A percentile compares a stretch with the other conserved stretches of the same genome.
phyloP scores from a whole-genome alignment of 2,888 invertebrate genomes.

The Drosophila nigricruria region DNA sequence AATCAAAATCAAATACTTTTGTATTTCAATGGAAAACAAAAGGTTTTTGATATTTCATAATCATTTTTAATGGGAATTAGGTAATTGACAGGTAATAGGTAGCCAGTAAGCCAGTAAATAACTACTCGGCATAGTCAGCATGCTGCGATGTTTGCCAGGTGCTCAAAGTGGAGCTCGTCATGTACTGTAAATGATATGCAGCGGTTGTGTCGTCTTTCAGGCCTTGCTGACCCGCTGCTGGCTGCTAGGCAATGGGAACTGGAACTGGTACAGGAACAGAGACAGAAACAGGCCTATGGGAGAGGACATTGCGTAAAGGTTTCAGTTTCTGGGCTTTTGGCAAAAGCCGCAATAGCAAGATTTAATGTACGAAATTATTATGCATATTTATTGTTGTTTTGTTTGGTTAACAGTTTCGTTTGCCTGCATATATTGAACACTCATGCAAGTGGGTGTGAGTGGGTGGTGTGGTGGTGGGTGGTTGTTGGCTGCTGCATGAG shows the following conservation, averaged over 20 bases:
- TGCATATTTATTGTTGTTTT: constrained; percentile 75
- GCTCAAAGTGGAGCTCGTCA: neutral
- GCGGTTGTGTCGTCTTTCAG: constrained; percentile 10
- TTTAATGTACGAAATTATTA: constrained; percentile 70
- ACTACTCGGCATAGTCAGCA: neutral
- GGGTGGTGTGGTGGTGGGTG: neutral
- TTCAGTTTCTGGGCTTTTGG: neutral
- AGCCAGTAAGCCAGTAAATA: neutral
- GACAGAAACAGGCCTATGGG: neutral
- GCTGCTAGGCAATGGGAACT: constrained; percentile 3
- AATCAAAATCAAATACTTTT: neutral
- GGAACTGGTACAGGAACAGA: neutral
- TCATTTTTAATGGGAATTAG: neutral
- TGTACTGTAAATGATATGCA: constrained; percentile 18
- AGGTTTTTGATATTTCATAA: neutral
- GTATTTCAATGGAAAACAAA: neutral
- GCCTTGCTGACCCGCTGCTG: neutral
- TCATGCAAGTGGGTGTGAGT: neutral
- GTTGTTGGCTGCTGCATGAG: constrained; percentile 14
- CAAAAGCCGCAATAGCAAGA: constrained; percentile 27
- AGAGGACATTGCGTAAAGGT: neutral
- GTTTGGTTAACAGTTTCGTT: constrained; percentile 56
- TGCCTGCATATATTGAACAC: constrained; percentile 21
- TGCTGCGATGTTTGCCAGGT: neutral
- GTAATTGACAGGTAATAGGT: neutral